Evolutionary conservation across 2,113 vertebrate species (phyloP), one percentile per base, ranked within the genome.

Genomic region (Myrmecophaga tridactyla): DNA sequence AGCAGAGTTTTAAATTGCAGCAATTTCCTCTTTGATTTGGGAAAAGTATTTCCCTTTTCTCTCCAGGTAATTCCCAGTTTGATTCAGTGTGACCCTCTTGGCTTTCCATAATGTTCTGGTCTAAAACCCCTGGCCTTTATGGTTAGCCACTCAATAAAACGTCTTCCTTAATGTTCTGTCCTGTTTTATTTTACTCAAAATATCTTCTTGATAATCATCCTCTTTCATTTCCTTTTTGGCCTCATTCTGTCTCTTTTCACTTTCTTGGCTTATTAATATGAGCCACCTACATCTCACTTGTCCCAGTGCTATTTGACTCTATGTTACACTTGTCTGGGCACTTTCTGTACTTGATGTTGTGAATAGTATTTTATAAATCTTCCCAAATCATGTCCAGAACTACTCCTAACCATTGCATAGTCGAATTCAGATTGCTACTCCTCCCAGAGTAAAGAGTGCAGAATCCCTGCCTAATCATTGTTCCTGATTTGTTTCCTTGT

Each of bases 221-320:
- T 34, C 48, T 80, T 92, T 84, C n/a, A 34, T 91, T 73, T 89
- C n/a, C 14, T 72, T 51, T 92, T 90, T 62, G 56, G n/a, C 63
- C 41, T 90, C 62, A 12, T 78, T 76, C 43, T 77, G 21, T 89
- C 58, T 90, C 81, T 86, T 53, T 91, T 70, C 36, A 48, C 34
- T 72, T 67, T 48, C 53, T 23, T 2, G 1, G 14, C 27, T 82
- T 89, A 78, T 46, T 67, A 29, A 43, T 29, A 48, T 3, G 62
- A 78, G 51, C 41, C 39, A 46, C 12, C 7, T 11, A 39, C 1
- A 15, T 63, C 41, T 43, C 70, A 6, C 6, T 46, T 36, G 39
- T 58, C 53, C 63, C 11, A 53, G 10, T 23, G 25, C 8, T 31
- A 1, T 51, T 43, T 81, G 43, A 18, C 5, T 2, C 41, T n/a